Evolutionary conservation across 37 sponge, comb jelly and placozoan genomes (phyloP), one percentile per base, ranked within the genome.

Genomic region (Eunapius fragilis): DNA sequence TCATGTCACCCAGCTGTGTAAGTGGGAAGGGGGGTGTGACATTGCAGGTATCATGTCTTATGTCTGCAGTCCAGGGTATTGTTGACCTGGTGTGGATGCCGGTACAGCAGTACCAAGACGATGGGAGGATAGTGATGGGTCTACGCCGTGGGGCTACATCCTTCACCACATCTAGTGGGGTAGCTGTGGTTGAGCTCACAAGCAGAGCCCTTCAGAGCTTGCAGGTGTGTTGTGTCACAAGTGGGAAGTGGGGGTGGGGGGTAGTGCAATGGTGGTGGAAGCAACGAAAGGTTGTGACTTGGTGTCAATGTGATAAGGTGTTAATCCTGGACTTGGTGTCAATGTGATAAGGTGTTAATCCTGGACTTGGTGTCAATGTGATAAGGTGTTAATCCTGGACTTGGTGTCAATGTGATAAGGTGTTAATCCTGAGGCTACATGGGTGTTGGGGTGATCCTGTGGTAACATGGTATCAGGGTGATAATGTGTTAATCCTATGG

Each of bases 31-130:
- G 76, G 31, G 31, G 33, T 24, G 5, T 27, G 34, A 5, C 9
- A 12, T 67, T 80, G 58, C 25, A 31, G 24, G 30, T 32, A 31
- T 28, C 50, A 26, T 25, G 70, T 22, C 68, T 85, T 7, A n/a
- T n/a, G n/a, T n/a, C 17, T 58, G 6, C 71, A 96, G 96, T 87
- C 25, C 88, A 90, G 48, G 98, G 98, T 13, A 74, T 94, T 27
- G 83, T 96, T 70, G 96, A 96, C 68, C 90, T 96, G 79, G 83
- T 98, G 19, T 90, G 93, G 83, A 78, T 98, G 45, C 99, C 99
- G n/a, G 82, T 87, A 71, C 94, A 98, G 36, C 99, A 98, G 84
- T 98, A 98, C 85, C 85, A 93, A 72, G 90, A 96, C 35, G 99
- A 98, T 84, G 99, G 99, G 22, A 88, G 99, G 32, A 84, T 98